Evolutionary conservation across 1,140 invertebrate species (phyloP), one percentile per base, ranked within the genome.

Genomic region (Zaprionus ghesquierei): DNA sequence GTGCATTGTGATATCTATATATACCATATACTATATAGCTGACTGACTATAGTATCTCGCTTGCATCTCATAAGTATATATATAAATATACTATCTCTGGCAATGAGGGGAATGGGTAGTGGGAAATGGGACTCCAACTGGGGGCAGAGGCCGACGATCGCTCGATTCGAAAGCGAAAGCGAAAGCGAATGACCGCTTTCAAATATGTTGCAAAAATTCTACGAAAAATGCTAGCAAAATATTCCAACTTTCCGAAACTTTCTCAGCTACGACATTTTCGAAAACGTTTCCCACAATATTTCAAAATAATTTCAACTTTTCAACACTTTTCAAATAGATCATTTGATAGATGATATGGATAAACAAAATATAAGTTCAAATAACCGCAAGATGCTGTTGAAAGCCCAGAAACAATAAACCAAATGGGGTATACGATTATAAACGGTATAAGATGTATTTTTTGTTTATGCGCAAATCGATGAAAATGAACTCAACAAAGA

Each of bases 1-100:
- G 75, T 84, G 80, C 80, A 72, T 66, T 53, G 59, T 63, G 49
- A 69, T 59, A 31, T 71, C 61, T 33, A 79, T 75, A 71, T 35
- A 62, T 46, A 31, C 23, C 50, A 1, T 12, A 12, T 33, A 41
- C 35, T 54, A 46, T 55, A 61, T 44, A 55, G 53, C 10, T 3
- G 12, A 12, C 18, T 8, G 20, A 20, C 33, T 33, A 6, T 33
- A 35, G 29, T 33, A 33, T 54, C 20, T 55, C 20, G 35, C 53
- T 31, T 55, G 33, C 33, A 59, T 38, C 49, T 49, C 25, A 23
- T 29, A 46, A 18, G 25, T 56, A n/a, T 63, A 54, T 27, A 53
- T 35, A n/a, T 49, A 50, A 50, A 61, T 61, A 61, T 61, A 50
- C 44, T 61, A 49, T 60, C 58, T 60, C 25, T 5, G 15, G 1